These are phyloP conservation scores for Heliconius ethilla DNA, from an alignment of 2,888 invertebrate genomes.

Conservation along the genomic window DNA sequence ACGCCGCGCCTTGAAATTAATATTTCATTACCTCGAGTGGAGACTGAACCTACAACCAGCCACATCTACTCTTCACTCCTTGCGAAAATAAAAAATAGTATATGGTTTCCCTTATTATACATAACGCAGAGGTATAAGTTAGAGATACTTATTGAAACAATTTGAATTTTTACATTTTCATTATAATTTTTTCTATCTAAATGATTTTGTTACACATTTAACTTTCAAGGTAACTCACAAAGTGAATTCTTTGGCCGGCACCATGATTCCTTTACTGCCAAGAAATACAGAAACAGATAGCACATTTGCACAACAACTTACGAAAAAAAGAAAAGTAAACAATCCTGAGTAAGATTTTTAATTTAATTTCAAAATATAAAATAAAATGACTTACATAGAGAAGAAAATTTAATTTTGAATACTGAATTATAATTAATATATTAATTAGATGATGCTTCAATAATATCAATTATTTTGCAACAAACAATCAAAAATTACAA, in stretches of 20 bases:
- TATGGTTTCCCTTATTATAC: too few species aligned
- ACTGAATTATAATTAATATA: not conserved
- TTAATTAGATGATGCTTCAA: too few species aligned
- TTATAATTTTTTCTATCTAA: too few species aligned
- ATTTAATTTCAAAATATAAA: not conserved
- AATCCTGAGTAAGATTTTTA: constrained; percentile 56
- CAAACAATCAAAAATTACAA: not conserved
- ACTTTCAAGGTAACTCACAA: constrained; percentile 59
- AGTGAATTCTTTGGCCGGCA: constrained; percentile 60
- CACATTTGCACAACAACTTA: constrained; percentile 53
- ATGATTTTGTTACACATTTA: too few species aligned
- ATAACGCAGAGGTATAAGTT: not conserved
- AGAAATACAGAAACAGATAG: constrained; percentile 59
- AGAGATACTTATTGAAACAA: not conserved
- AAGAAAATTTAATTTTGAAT: not conserved
- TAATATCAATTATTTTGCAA: not conserved
- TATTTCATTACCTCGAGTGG: too few species aligned
- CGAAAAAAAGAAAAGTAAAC: constrained; percentile 50
- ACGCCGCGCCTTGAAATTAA: too few species aligned
- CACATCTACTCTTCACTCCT: too few species aligned
- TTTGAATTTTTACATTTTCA: not conserved
- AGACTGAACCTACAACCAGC: too few species aligned
- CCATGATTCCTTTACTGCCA: constrained; percentile 69
- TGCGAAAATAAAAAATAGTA: too few species aligned
- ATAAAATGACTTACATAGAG: not conserved